Evolutionary conservation across 1,140 invertebrate genomes (phyloP), one percentile per base, ranked within the genome.

Genomic region (Ylistrum balloti): DNA sequence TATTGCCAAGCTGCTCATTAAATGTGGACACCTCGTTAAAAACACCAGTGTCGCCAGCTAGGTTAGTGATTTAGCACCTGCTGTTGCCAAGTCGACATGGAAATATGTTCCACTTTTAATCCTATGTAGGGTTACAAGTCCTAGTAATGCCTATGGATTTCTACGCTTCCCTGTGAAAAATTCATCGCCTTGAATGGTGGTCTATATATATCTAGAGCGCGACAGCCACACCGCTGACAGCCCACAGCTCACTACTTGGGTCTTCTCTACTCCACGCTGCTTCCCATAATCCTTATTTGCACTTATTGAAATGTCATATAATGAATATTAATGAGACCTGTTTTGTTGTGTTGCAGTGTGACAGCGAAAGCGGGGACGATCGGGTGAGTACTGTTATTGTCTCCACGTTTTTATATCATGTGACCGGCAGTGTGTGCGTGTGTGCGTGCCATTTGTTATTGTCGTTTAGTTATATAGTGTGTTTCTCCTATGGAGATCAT

Each of bases 361-460:
- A 94, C 91, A 94, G 92, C 91, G 93, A 93, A 88, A 92, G 91
- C 88, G 92, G 92, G 38, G 93, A 94, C 86, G 93, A 94, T 88
- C 91, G 92, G 93, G 93, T 94, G 92, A 93, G 93, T 90, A 33
- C 45, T 45, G 90, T 89, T 86, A 94, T 91, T 95, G 93, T 92
- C 93, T 95, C 93, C 56, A 74, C 56, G 56, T 74, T 74, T 74
- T 74, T 74, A 28, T 74, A 28, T 74, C 56, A 74, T 74, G 56
- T 74, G 56, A 74, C 56, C 56, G 56, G 22, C 56, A 74, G 56
- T 74, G 56, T 74, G 56, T 74, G 56, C 56, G 56, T 74, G 56
- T 28, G 56, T 74, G 56, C 56, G 56, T 74, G 56, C n/a, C 56
- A n/a, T 74, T 74, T 74, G 56, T 74, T 74, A 74, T 74, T 74